These are phyloP conservation scores for Bruchidius siliquastri DNA, from an alignment of 2,888 invertebrate species.

Conservation along the genomic window DNA sequence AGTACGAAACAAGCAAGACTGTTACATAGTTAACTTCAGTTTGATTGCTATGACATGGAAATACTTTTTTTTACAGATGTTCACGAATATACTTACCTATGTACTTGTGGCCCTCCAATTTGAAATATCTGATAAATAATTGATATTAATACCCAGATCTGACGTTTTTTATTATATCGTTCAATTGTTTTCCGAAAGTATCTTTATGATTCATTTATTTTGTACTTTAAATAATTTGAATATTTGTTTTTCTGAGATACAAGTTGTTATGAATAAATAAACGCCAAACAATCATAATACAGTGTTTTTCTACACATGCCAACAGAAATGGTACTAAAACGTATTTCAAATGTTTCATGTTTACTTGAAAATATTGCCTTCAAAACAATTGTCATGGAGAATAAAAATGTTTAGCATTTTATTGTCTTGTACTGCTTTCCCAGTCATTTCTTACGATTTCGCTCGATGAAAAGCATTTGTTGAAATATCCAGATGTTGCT, in stretches of 20 bases:
- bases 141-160: background rate
- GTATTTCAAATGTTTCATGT: background rate
- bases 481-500: background rate
- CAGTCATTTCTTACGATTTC: background rate
- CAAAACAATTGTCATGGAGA: background rate
- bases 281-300: too few species aligned
- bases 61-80: constrained; percentile 41
- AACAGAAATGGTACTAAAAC: background rate
- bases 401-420: background rate
- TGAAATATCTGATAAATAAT: constrained; percentile 38
- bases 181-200: too few species aligned
- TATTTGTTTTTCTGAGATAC: too few species aligned
- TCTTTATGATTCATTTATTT: too few species aligned
- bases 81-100: constrained; percentile 44
- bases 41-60: too few species aligned
- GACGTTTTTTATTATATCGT: too few species aligned
- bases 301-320: background rate
- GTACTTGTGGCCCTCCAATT: constrained; percentile 46
- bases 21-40: too few species aligned
- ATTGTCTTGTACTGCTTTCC: background rate
- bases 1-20: too few species aligned
- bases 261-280: background rate
- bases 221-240: too few species aligned
- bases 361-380: background rate
- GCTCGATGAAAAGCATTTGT: background rate